phyloP scores from a whole-genome alignment of 2,113 vertebrate genomes.

The Cinclus cinclus region DNA sequence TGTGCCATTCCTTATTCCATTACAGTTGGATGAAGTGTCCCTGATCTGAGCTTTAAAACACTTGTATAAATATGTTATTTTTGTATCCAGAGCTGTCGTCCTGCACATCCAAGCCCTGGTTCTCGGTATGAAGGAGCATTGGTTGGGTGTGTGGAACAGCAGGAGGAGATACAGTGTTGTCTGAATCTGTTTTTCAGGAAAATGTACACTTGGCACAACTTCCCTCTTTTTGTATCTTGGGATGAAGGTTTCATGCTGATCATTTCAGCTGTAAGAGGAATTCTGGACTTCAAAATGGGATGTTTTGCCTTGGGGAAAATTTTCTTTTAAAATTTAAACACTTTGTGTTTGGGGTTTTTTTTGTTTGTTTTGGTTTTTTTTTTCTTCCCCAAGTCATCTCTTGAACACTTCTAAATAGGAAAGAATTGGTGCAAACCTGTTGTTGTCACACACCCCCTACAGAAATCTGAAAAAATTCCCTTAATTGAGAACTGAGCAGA shows the following conservation, averaged over 20 bases:
- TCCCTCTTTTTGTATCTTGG: background rate
- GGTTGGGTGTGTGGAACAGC: background rate
- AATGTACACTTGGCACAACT: background rate
- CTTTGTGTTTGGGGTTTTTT: too few relatives aligned
- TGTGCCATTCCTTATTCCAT: background rate
- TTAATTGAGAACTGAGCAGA: background rate
- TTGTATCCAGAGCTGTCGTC: background rate
- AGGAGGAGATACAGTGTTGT: background rate
- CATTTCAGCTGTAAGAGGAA: background rate
- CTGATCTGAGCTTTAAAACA: background rate
- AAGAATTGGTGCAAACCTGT: background rate
- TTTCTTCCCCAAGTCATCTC: background rate
- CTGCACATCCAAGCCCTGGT: fast-evolving
- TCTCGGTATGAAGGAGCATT: fast-evolving
- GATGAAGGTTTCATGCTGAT: background rate
- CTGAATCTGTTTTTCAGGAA: background rate
- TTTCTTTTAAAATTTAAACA: background rate
- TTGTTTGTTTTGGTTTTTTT: background rate
- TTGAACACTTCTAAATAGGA: background rate
- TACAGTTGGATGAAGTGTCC: background rate
- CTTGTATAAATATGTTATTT: fast-evolving
- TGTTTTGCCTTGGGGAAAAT: background rate
- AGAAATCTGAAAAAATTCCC: background rate
- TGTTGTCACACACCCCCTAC: background rate
- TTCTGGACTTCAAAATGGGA: background rate